Base-by-base conservation (phyloP, 2,113 vertebrate genomes). In the Conger conger region DNA sequence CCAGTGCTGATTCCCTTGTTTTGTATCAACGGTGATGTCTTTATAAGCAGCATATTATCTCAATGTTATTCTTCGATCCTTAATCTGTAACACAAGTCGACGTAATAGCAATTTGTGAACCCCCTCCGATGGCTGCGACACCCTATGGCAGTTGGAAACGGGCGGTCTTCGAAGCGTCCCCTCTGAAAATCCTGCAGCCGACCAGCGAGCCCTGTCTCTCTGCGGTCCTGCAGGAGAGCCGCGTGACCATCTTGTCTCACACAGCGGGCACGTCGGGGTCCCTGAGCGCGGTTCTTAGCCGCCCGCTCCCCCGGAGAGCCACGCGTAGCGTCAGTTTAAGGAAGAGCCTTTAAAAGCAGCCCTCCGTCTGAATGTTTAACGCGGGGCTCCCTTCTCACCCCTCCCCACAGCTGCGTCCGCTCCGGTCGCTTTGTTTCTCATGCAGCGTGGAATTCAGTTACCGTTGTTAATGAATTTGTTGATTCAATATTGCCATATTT, bases 391-490 rank as follows among this genome's bases (percentile, higher is more conserved):
- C 27, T n/a, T 9, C 9, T n/a, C 13, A 57, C n/a, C n/a, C 9
- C 57, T 63, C 57, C 20, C 23, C 3, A 63, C 57, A 63, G 20
- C 57, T 63, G 18, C 8, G 18, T 23, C n/a, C 9, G 68, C 13
- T 23, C 33, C 13, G 20, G 0, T 27, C 33, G n/a, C 68, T 73
- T 33, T 13, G 68, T 33, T 73, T 15, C 9, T 23, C 11, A 73
- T 33, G 68, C 68, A 73, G 68, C 20, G n/a, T 13, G 33, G 6
- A n/a, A 73, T n/a, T 73, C n/a, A 33, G 68, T 45, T 45, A 50
- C 42, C 42, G 50, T 45, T 40, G 38, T n/a, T 80, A 80, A 80
- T 80, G 42, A 80, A 42, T 80, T 45, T 80, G 79, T 80, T 50
- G 20, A 30, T 80, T 27, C 38, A 50, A 23, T 42, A 80, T 45